phyloP scores from a whole-genome alignment of 92 coral and sea anemone genomes.

The Ricordea florida region DNA sequence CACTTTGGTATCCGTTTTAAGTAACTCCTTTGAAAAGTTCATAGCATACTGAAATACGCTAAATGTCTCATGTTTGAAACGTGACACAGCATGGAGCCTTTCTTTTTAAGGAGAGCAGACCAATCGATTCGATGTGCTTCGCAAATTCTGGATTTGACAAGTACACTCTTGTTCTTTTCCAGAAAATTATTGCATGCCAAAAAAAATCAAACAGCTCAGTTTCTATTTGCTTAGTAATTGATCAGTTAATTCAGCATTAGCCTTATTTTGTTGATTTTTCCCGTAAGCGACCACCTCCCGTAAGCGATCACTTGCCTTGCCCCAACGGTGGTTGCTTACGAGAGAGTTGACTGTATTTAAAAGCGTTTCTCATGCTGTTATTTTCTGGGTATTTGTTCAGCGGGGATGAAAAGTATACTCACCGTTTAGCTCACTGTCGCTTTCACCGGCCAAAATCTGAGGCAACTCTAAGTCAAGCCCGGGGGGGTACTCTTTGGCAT shows the following conservation, averaged over 20 bases:
- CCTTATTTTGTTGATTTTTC: too few species aligned
- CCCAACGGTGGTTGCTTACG: too few species aligned
- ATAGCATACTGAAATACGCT: conserved; percentile 68
- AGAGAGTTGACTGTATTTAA: too few species aligned
- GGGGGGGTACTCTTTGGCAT: too few species aligned
- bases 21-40: conserved; percentile 66
- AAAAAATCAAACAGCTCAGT: too few species aligned
- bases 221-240: too few species aligned
- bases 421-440: conserved; percentile 42
- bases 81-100: conserved; percentile 75
- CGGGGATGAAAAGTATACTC: not conserved
- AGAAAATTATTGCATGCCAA: too few species aligned
- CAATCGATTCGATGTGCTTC: conserved; percentile 25
- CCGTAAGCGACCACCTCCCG: too few species aligned
- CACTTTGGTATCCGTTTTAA: conserved; percentile 60
- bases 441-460: conserved; percentile 4
- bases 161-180: conserved; percentile 6
- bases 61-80: conserved; percentile 73
- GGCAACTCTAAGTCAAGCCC: conserved; percentile 42
- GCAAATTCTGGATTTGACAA: conserved; percentile 20
- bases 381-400: too few species aligned
- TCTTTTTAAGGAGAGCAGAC: conserved; percentile 52
- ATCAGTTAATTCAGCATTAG: too few species aligned
- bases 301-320: too few species aligned
- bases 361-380: too few species aligned